Evolutionary conservation across 2,113 vertebrate species (phyloP), one percentile per base, ranked within the genome.

Genomic region (Butorides virescens): DNA sequence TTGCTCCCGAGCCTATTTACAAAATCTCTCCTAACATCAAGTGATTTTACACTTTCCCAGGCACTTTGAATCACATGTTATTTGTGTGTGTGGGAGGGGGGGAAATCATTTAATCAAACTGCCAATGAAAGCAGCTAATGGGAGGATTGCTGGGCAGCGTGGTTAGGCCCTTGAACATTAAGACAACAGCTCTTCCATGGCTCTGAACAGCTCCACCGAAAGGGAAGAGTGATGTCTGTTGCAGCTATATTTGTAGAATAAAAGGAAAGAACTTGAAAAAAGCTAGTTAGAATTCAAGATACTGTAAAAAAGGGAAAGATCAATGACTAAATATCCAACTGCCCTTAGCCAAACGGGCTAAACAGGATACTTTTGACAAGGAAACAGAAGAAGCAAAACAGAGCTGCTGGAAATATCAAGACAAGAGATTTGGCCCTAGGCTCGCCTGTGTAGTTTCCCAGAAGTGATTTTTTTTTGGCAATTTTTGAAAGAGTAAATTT

Each of bases 381-480:
- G 97, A 97, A 97, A 96, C 76, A 95, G 90, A 91, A 97, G 97
- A 98, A 97, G 93, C 86, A 98, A 98, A 98, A 96, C 98, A 98
- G 98, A 98, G n/a, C 97, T 96, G 93, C 91, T 98, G 94, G 95
- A 98, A 98, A 95, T 94, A 95, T 25, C 90, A 97, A 98, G 97
- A 98, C 93, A 96, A 98, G 97, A 97, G 90, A 97, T 91, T 97
- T 98, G 97, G 97, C 97, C 96, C 78, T 91, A 94, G 66, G 74
- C 55, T 98, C 4, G 23, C 95, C 90, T 97, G 91, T 98, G 92
- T 93, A 93, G 96, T 94, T 98, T 98, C 96, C 97, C 97, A 98
- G 97, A 98, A 98, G 94, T 94, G 73, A 70, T 97, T 97, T 97
- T 72, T 96, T 97, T 91, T 94, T 96, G 97, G 98, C 96, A 97